Evolutionary conservation across 2,113 vertebrate species (phyloP), one percentile per base, ranked within the genome.

Genomic region (Lophotis ruficrista): DNA sequence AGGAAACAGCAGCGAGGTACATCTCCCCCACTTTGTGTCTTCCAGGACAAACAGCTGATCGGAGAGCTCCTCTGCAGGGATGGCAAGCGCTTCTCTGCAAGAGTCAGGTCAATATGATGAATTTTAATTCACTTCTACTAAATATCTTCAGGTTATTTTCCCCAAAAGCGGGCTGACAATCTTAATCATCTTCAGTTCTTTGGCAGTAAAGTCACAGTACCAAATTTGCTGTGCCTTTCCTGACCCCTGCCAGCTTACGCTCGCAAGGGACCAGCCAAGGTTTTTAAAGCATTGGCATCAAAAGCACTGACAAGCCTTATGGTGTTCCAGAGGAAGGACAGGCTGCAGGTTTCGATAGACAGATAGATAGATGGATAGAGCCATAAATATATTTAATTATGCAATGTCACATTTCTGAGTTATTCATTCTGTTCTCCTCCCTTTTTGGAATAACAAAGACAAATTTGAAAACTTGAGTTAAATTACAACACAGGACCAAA

Each of bases 401-500:
- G 94, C 75, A 83, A 79, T 56, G 70, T 25, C 89, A 97, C 90
- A 85, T 89, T 93, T 60, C 93, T 41, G 48, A 90, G 85, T 20
- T 83, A 92, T 93, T 83, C 69, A 81, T 77, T 92, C 94, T 58
- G 43, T 71, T 76, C 70, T 83, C 62, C 57, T 71, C 58, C 75
- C n/a, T 93, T 92, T 91, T 71, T 54, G 58, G 69, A 94, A 76
- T 78, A 95, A 82, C 75, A 91, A 93, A 94, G 56, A 72, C 30
- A 64, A 93, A 81, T 95, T 83, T 77, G 96, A 90, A 80, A 93
- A 95, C 33, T 65, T 41, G 80, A 95, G 92, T 90, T 93, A 94
- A 94, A 97, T 97, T 86, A 96, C 87, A 94, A 94, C 43, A 54
- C 61, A 50, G 61, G 45, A 57, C 72, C 89, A 92, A 76, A 72